These are phyloP conservation scores for Dolichopus griseipennis DNA, from an alignment of 2,888 invertebrate genomes.

Conservation along the genomic window DNA sequence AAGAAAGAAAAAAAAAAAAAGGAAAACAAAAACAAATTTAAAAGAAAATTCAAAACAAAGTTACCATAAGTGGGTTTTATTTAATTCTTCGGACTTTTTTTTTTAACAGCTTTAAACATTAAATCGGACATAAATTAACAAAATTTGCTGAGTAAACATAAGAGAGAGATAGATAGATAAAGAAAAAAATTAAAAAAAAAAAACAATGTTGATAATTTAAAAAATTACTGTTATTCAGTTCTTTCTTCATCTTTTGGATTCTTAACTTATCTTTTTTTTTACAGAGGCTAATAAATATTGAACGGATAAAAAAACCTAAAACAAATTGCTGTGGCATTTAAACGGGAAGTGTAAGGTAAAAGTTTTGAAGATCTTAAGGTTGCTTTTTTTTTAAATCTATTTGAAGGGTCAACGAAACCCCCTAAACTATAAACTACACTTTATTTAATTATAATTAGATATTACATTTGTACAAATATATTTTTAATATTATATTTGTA, in stretches of 20 bases:
- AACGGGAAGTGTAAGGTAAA: too few relatives aligned
- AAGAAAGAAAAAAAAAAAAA: neutral
- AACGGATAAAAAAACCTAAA: too few relatives aligned
- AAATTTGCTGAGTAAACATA: constrained; percentile 4
- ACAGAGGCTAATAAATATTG: neutral
- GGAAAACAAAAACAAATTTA: neutral
- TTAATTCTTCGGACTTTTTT: neutral
- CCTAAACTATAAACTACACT: too few relatives aligned
- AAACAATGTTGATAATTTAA: neutral
- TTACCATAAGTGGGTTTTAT: neutral
- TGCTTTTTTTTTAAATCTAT: too few relatives aligned
- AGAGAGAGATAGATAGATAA: neutral
- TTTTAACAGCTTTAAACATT: neutral
- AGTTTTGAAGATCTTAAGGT: too few relatives aligned
- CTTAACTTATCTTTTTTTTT: neutral
- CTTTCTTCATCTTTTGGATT: neutral
- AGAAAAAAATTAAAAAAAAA: neutral
- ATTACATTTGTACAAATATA: too few relatives aligned
- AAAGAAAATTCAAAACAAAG: neutral
- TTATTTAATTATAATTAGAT: too few relatives aligned
- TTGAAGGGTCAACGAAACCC: too few relatives aligned
- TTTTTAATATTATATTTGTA: too few relatives aligned
- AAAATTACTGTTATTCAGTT: neutral
- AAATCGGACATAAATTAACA: neutral
- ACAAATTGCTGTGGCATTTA: too few relatives aligned